Conservation (phyloP, 2,888 invertebrate genomes). For the Caenorhabditis zanzibari region DNA sequence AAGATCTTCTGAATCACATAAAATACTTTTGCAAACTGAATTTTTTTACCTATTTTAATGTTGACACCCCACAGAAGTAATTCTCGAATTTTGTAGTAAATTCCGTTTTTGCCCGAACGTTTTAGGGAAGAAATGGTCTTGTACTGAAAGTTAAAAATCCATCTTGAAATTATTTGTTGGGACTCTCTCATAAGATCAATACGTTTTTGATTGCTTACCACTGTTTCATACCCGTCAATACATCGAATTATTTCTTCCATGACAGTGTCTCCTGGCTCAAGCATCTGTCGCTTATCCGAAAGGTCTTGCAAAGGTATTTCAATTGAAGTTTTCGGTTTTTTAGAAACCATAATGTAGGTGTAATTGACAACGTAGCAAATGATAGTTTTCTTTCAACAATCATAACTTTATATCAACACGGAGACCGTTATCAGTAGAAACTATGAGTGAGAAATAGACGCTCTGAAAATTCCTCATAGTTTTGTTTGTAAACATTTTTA, state of each 20-base stretch:
- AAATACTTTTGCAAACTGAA: not conserved
- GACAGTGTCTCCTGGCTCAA: not conserved
- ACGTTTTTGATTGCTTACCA: not conserved
- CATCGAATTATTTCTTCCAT: not conserved
- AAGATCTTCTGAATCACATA: not conserved
- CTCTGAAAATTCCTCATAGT: not conserved
- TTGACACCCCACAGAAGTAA: not conserved
- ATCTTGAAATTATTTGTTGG: too few relatives aligned
- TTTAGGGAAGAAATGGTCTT: not conserved
- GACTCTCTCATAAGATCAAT: not conserved
- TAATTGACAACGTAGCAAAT: too few relatives aligned
- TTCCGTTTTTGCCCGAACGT: not conserved
- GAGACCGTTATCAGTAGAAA: not conserved
- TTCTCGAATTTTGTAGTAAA: slow-evolving; percentile 3
- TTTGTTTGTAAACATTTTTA: too few relatives aligned
- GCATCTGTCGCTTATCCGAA: too few relatives aligned
- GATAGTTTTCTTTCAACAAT: too few relatives aligned
- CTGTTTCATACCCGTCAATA: not conserved
- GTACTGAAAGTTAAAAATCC: not conserved
- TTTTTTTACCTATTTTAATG: not conserved
- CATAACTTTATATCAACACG: too few relatives aligned
- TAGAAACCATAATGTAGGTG: too few relatives aligned
- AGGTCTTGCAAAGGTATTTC: too few relatives aligned
- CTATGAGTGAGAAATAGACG: not conserved
- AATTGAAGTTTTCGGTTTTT: too few relatives aligned